Conservation (phyloP, 1,140 invertebrate species). For the Paraescarpia echinospica region DNA sequence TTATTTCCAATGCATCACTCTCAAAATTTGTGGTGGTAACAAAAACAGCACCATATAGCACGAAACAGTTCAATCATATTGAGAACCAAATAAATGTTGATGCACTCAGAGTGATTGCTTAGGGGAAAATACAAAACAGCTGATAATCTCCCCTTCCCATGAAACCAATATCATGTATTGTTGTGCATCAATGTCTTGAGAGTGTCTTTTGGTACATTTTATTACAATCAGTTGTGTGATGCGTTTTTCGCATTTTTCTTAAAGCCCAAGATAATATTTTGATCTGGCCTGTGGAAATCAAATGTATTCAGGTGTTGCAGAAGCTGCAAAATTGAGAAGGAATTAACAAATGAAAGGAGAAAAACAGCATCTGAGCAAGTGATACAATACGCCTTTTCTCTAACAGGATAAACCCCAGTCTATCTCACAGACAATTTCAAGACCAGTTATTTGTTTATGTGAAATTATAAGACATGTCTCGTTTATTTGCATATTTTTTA, state of each 20-base stretch:
- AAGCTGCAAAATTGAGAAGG: not conserved
- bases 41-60: too few relatives aligned
- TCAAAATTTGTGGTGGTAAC: too few relatives aligned
- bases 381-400: not conserved
- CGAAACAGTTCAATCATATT: too few relatives aligned
- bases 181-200: not conserved
- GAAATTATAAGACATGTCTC: too few relatives aligned
- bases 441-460: too few relatives aligned
- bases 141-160: not conserved
- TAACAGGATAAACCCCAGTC: not conserved
- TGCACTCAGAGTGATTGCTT: too few relatives aligned
- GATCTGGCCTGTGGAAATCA: not conserved
- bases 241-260: not conserved
- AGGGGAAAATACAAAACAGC: too few relatives aligned
- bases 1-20: too few relatives aligned
- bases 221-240: not conserved
- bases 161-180: not conserved
- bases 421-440: not conserved
- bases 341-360: not conserved
- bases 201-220: too few relatives aligned
- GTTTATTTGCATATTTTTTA: too few relatives aligned
- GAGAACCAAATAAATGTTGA: too few relatives aligned
- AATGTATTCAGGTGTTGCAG: not conserved
- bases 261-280: not conserved
- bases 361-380: not conserved